Evolutionary conservation across 2,113 vertebrate genomes (phyloP).

Genomic region (Isurus oxyrinchus): DNA sequence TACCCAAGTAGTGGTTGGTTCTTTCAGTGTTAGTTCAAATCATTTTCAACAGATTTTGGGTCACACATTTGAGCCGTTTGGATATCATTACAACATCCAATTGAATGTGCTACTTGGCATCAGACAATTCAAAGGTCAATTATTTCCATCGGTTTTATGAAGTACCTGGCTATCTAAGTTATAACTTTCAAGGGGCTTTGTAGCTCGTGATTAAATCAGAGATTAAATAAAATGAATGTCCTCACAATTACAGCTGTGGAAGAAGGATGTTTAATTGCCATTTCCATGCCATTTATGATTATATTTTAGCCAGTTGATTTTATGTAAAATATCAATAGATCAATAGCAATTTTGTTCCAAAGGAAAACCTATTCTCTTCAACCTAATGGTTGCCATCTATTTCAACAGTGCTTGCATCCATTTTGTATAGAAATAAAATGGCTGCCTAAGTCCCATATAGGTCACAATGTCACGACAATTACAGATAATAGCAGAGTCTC

Average conservation of each 20-base stretch:
- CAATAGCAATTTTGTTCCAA: not conserved
- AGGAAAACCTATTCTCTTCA: not conserved
- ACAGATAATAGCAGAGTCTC: not conserved
- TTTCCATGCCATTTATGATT: not conserved
- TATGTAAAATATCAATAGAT: not conserved
- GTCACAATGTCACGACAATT: not conserved
- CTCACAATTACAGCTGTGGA: not conserved
- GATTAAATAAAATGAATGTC: not conserved
- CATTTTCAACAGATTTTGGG: too few species aligned
- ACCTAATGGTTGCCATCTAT: too few species aligned
- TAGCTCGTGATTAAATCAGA: not conserved
- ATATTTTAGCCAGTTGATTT: not conserved
- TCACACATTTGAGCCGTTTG: not conserved
- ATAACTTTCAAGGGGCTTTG: not conserved
- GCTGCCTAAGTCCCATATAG: not conserved
- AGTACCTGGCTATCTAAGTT: not conserved
- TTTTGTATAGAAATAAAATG: not conserved
- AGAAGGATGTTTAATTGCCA: not conserved
- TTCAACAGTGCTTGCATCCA: too few species aligned
- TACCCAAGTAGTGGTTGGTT: too few species aligned
- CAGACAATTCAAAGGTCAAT: not conserved
- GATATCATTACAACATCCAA: not conserved
- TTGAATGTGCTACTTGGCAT: not conserved
- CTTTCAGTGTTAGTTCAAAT: too few species aligned
- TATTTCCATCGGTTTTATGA: not conserved